Conservation (phyloP, 2,888 invertebrate species). For the Lamellibrachia satsuma region DNA sequence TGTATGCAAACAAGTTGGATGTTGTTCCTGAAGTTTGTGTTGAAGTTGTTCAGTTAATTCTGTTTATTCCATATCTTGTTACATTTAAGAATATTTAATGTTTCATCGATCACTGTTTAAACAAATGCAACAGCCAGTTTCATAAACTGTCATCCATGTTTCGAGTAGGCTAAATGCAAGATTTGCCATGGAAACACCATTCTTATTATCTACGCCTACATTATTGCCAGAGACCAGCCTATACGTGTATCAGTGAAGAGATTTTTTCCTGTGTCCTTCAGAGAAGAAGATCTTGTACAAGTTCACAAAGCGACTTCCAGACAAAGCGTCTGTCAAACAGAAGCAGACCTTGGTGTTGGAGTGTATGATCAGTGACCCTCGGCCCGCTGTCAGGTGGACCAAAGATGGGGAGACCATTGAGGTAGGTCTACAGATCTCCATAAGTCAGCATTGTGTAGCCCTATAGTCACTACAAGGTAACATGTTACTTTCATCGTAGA, state of each 20-base stretch:
- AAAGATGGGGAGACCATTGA: slow-evolving; percentile 91
- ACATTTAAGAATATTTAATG: too few relatives aligned
- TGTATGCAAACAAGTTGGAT: too few relatives aligned
- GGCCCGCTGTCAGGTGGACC: slow-evolving; percentile 89
- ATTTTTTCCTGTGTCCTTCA: slow-evolving; percentile 56
- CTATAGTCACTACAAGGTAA: not conserved
- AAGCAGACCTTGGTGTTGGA: slow-evolving; percentile 90
- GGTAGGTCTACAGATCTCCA: slow-evolving; percentile 35
- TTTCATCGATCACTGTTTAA: too few relatives aligned
- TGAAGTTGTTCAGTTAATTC: too few relatives aligned
- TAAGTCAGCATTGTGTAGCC: not conserved
- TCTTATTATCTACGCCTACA: not conserved
- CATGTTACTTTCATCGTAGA: not conserved
- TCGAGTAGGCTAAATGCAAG: too few relatives aligned
- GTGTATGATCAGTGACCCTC: slow-evolving; percentile 90
- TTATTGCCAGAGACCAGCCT: not conserved
- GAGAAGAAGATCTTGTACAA: slow-evolving; percentile 94
- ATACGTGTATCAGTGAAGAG: not conserved
- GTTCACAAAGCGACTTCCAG: slow-evolving; percentile 89
- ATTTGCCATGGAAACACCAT: too few relatives aligned
- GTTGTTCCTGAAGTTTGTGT: too few relatives aligned
- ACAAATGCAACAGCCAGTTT: too few relatives aligned
- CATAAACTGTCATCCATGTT: too few relatives aligned
- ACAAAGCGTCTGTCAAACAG: slow-evolving; percentile 87
- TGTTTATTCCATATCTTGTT: too few relatives aligned